Base-by-base conservation (phyloP, 2,888 invertebrate genomes). In the Opisthograptis luteolata region DNA sequence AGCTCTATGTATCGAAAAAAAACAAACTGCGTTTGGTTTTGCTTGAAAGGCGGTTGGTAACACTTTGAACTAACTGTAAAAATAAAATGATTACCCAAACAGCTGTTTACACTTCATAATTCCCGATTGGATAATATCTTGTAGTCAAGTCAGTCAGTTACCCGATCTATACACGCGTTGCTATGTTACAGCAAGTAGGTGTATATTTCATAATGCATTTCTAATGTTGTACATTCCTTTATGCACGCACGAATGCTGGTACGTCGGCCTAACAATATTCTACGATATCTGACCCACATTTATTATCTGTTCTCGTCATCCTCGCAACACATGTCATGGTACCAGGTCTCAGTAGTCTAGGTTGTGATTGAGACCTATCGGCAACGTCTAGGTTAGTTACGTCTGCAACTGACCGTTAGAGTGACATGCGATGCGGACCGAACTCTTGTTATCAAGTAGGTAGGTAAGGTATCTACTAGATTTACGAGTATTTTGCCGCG, bases 281-380 rank as follows among this genome's bases (percentile, higher is more conserved):
- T 67, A 64, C 62, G 66, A 65, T 72, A 74, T 73, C 68, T 87
- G 85, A 83, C 86, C 87, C 68, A 86, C 71, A 79, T 85, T 70
- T 50, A 63, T 78, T 85, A 84, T 84, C 84, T 55, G 12, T 48
- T 44, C 50, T 62, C 73, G 73, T 79, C 76, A 79, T 75, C 64
- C 70, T 76, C 72, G 69, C 72, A 70, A 68, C 65, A 43, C 49
- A 60, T 60, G 41, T 50, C 58, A 31, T 58, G 54, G 57, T 60
- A 55, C 58, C 55, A 59, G 61, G 3, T 8, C 17, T 10, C 25
- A 31, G 14, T 37, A 25, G 13, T 31, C 30, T 31, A 22, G 14
- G 7, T 6, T 28, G 6, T 12, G 17, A 19, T 36, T 34, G 34
- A 57, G 55, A 60, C 59, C 58, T 44, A 62, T 40, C 60, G 49